A percentile compares a stretch with the other conserved stretches of the same genome.
These are phyloP conservation scores for Drosophila vallismaia DNA, from an alignment of 2,888 invertebrate genomes.

Conservation along the genomic window DNA sequence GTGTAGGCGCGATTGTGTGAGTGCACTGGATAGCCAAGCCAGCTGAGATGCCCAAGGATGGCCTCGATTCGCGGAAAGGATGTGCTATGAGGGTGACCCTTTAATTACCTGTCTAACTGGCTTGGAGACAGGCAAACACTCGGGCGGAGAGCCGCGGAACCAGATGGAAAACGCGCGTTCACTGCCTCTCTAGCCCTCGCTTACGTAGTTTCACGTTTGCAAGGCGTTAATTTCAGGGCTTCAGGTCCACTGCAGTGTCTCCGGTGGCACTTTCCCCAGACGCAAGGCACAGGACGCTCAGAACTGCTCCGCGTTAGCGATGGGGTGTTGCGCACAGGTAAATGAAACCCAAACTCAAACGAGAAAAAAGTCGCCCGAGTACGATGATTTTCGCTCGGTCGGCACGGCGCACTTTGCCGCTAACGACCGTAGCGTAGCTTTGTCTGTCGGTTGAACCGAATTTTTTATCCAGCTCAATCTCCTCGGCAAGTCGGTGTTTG, in stretches of 20 bases:
- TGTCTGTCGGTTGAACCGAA: conserved; percentile 55
- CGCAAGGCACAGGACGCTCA: conserved; percentile 13
- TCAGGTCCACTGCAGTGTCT: background rate
- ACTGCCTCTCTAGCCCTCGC: conserved; percentile 51
- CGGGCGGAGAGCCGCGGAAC: background rate
- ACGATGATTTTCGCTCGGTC: conserved; percentile 63
- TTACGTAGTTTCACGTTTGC: conserved; percentile 42
- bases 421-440: conserved; percentile 69
- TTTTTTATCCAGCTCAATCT: conserved; percentile 12
- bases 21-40: conserved; percentile 57
- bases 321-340: conserved; percentile 78
- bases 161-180: conserved; percentile 13
- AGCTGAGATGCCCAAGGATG: conserved; percentile 61
- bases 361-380: conserved; percentile 70
- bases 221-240: conserved; percentile 1
- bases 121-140: background rate
- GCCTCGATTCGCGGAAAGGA: background rate
- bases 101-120: background rate
- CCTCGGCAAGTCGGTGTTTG: background rate
- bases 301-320: conserved; percentile 39
- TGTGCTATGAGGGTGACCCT: background rate
- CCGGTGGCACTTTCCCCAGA: conserved; percentile 9
- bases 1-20: conserved; percentile 31
- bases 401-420: conserved; percentile 61
- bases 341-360: conserved; percentile 75